Evolutionary conservation across 2,113 vertebrate species (phyloP), one percentile per base, ranked within the genome.

Genomic region (Pan paniscus): DNA sequence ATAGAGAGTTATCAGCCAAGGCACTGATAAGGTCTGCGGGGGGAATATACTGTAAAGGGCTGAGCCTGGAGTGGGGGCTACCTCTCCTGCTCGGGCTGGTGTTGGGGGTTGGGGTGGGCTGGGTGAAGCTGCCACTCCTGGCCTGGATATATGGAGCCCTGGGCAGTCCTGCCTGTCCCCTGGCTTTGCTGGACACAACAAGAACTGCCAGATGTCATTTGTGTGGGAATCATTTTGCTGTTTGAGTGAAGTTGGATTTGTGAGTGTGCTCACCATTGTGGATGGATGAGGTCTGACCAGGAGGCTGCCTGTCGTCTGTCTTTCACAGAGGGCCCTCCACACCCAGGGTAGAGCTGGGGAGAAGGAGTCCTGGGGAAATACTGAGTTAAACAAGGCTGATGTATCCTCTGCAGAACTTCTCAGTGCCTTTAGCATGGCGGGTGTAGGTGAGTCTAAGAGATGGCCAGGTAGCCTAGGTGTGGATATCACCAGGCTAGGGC

Each of bases 401-500:
- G 1, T 32, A 52, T 59, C 11, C 43, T 68, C 46, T 72, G 46
- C 17, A 32, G 82, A 52, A 68, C 50, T 72, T 79, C 70, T 94
- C 46, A 86, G 88, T 23, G 67, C 32, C 23, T 73, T 64, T 55
- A 83, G 52, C 25, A 52, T 9, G 27, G 27, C 23, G 30, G 35
- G 7, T 48, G 6, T 2, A 22, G 64, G 67, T 27, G 18, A 86
- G 27, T 52, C 40, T 76, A n/a, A 76, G 48, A 20, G 68, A 48
- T 1, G 1, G 32, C 48, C 27, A 32, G 27, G 27, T 7, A 55
- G 64, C 16, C 4, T 38, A 67, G 4, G 4, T 52, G 25, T 38
- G 38, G 38, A 23, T 7, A 7, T 5, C 8, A 1, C n/a, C 32
- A 6, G 23, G 23, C 5, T 8, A 6, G 13, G 48, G 52, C 22